Evolutionary conservation across 2,888 invertebrate species (phyloP).

Genomic region (Drosophila macrothrix): DNA sequence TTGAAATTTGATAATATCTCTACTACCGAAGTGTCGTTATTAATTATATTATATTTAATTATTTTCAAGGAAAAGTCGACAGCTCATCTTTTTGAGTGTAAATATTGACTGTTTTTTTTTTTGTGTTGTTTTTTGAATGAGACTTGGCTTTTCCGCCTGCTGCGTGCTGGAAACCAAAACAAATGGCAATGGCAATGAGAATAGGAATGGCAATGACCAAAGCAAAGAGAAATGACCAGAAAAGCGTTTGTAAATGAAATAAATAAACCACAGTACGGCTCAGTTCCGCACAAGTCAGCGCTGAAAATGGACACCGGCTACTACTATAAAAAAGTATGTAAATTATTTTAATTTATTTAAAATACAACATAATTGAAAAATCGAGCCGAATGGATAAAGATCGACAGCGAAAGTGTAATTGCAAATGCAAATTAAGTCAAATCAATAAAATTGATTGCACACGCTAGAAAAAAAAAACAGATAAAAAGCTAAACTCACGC

Average conservation of each 20-base stretch:
- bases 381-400: slow-evolving; percentile 16
- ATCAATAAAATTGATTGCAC: slow-evolving; percentile 73
- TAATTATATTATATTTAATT: neutral
- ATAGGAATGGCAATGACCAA: slow-evolving; percentile 38
- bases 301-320: slow-evolving; percentile 73
- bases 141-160: slow-evolving; percentile 52
- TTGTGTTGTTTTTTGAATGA: slow-evolving; percentile 1
- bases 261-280: slow-evolving; percentile 49
- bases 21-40: neutral
- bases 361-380: slow-evolving; percentile 28
- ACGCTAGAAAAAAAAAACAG: slow-evolving; percentile 21
- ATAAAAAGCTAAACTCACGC: slow-evolving; percentile 4
- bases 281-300: slow-evolving; percentile 71
- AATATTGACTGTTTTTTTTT: slow-evolving; percentile 17
- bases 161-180: slow-evolving; percentile 22
- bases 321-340: slow-evolving; percentile 71
- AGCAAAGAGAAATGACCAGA: slow-evolving; percentile 63
- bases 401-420: slow-evolving; percentile 13
- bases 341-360: slow-evolving; percentile 14
- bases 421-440: slow-evolving; percentile 37
- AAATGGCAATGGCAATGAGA: slow-evolving; percentile 51
- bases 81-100: slow-evolving; percentile 24
- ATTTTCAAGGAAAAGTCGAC: neutral
- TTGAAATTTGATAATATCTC: neutral
- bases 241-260: slow-evolving; percentile 51